Conservation (phyloP, 1,140 invertebrate genomes). For the Phenacoccus solenopsis region DNA sequence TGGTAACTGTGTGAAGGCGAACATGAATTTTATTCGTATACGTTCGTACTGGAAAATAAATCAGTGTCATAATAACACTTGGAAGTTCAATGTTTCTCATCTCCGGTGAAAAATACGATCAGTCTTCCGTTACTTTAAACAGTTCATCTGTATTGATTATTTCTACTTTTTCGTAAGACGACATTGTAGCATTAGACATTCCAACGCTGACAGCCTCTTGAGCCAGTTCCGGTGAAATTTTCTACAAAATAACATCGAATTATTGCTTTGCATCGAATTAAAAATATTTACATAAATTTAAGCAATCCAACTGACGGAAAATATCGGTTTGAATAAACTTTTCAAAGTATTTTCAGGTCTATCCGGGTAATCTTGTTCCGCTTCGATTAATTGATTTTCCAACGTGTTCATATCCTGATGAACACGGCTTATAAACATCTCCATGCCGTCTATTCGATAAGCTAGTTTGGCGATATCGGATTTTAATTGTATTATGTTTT, state of each 20-base stretch:
- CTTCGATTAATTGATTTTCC: neutral
- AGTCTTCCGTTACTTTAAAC: neutral
- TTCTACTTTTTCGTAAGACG: neutral
- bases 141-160: constrained; percentile 6
- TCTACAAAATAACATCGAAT: neutral
- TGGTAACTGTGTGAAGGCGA: no score
- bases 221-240: constrained; percentile 5
- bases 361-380: constrained; percentile 7
- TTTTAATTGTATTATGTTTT: neutral
- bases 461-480: neutral
- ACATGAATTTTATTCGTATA: no score
- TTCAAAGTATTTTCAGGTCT: neutral
- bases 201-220: neutral
- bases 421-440: neutral
- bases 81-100: no score
- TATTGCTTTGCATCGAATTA: neutral
- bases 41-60: no score
- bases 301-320: neutral
- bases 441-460: neutral
- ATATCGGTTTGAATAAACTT: constrained; percentile 5
- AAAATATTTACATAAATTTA: neutral
- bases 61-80: no score
- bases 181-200: neutral
- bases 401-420: constrained; percentile 1
- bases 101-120: no score